Conservation (phyloP, 2,888 invertebrate genomes). For the Coelinius sp. region DNA sequence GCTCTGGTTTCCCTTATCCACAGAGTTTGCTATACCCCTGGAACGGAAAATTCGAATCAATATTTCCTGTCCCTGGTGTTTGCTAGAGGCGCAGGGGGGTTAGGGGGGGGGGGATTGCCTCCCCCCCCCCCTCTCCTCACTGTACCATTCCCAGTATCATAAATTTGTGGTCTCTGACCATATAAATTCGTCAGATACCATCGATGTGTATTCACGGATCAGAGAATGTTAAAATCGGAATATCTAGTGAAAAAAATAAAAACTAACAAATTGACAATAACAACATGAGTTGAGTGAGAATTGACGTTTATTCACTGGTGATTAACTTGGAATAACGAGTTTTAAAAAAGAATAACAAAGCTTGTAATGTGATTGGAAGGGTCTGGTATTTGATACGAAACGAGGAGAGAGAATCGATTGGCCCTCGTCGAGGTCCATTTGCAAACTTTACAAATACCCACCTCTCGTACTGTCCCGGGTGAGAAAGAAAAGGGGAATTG, state of each 20-base stretch:
- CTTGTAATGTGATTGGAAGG: slow-evolving; percentile 4
- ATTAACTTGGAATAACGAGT: not conserved
- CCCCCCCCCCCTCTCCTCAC: slow-evolving; percentile 14
- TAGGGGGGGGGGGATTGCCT: slow-evolving; percentile 30
- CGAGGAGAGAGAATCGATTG: slow-evolving; percentile 9
- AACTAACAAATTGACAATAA: not conserved
- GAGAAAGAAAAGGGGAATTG: slow-evolving; percentile 20
- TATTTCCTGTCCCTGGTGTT: slow-evolving; percentile 30
- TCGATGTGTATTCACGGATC: slow-evolving; percentile 35
- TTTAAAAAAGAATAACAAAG: slow-evolving; percentile 6
- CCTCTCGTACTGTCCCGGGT: not conserved
- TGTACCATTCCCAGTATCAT: slow-evolving; percentile 15
- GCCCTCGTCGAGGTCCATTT: slow-evolving; percentile 21
- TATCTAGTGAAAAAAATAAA: not conserved
- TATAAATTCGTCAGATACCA: slow-evolving; percentile 37
- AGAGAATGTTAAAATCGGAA: slow-evolving; percentile 5
- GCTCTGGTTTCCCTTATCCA: slow-evolving; percentile 1
- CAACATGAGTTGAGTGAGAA: not conserved
- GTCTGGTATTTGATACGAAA: slow-evolving; percentile 5
- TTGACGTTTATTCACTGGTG: not conserved
- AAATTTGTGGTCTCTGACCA: slow-evolving; percentile 22
- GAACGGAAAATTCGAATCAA: slow-evolving; percentile 22
- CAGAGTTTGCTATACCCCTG: slow-evolving; percentile 2
- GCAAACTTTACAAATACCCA: not conserved
- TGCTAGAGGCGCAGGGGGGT: slow-evolving; percentile 27